A percentile compares a stretch with the other conserved stretches of the same genome.
phyloP scores from a whole-genome alignment of 2,797 vertebrate genomes.

The Petrocephalus sullivani region DNA sequence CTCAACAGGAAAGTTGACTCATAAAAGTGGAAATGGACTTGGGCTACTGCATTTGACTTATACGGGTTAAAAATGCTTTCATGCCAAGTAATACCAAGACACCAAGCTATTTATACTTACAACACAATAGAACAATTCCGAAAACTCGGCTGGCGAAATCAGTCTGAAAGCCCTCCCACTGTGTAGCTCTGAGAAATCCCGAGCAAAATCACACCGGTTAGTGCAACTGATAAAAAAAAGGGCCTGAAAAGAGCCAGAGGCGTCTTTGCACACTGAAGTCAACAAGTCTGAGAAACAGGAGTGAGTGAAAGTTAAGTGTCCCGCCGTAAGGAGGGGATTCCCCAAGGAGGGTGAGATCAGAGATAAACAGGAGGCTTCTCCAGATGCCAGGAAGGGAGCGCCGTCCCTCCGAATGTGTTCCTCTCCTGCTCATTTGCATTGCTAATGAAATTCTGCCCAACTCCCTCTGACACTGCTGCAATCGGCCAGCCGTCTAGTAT shows the following conservation, averaged over 20 bases:
- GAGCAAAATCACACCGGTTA: neutral
- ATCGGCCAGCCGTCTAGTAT: slow-evolving; percentile 27
- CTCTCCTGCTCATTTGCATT: slow-evolving; percentile 41
- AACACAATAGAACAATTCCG: neutral
- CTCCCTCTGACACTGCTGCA: slow-evolving; percentile 33
- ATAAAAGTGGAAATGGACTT: neutral
- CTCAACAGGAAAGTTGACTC: neutral
- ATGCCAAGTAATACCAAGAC: neutral
- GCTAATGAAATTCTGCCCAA: slow-evolving; percentile 40
- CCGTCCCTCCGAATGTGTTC: neutral
- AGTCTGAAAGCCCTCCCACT: neutral
- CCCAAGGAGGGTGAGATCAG: slow-evolving; percentile 1
- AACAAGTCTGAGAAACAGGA: neutral
- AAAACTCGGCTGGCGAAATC: neutral
- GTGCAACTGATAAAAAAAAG: neutral
- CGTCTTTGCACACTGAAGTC: neutral
- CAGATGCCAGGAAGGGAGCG: neutral
- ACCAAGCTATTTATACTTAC: neutral
- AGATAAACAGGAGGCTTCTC: neutral
- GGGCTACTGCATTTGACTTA: neutral
- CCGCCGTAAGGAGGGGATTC: neutral
- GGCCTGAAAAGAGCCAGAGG: neutral
- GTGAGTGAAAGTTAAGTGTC: neutral
- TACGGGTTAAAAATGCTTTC: neutral
- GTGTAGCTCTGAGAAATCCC: neutral